Conservation (phyloP, 1,140 invertebrate species). For the Drosophila navojoa region DNA sequence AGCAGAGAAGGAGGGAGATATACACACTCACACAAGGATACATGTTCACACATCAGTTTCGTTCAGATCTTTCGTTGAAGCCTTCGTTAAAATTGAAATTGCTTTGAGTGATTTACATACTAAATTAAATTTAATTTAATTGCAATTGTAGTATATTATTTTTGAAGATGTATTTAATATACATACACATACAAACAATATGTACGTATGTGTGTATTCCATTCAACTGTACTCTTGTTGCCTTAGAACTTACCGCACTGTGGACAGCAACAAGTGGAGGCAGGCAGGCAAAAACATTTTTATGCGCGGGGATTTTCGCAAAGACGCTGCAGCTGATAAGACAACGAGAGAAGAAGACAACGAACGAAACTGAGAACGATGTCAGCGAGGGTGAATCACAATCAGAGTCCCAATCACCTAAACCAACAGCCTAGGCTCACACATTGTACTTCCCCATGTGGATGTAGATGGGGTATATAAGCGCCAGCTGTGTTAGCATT, state of each 20-base stretch:
- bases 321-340: conserved; percentile 44
- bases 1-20: too few relatives aligned
- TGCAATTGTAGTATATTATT: not conserved
- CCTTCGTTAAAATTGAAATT: too few relatives aligned
- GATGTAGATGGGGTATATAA: not conserved
- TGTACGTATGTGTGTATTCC: not conserved
- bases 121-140: too few relatives aligned
- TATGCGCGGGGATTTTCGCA: conserved; percentile 39
- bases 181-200: too few relatives aligned
- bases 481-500: not conserved
- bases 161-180: too few relatives aligned
- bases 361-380: conserved; percentile 26
- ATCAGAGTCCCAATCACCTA: not conserved
- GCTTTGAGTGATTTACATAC: too few relatives aligned
- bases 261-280: conserved; percentile 40
- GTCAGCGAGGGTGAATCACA: conserved; percentile 44
- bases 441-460: conserved; percentile 26
- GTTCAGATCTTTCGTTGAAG: conserved; percentile 36
- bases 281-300: not conserved
- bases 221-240: not conserved
- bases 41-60: not conserved
- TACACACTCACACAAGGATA: too few relatives aligned
- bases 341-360: not conserved
- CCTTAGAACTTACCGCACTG: not conserved
- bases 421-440: not conserved